Base-by-base conservation (phyloP, 2,113 vertebrate genomes). In the Columbina picui region DNA sequence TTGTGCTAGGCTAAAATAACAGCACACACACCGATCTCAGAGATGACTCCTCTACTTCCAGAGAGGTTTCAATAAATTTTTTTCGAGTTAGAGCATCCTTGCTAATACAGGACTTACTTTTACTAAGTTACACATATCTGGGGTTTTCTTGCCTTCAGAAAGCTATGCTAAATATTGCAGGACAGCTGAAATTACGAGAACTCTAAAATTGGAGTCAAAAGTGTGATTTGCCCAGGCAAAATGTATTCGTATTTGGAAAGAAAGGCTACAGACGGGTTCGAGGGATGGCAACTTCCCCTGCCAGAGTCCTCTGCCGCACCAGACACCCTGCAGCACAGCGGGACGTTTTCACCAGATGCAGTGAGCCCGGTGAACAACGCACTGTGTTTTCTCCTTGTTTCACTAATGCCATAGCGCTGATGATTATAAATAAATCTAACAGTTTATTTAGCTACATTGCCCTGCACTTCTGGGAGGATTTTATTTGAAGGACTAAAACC, bases 11-110 rank as follows among this genome's bases (percentile, higher is more conserved):
- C 34, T 60, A 22, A 52, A 75, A 9, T 2, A 68, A 27, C 4
- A 0, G 36, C 36, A n/a, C 2, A 2, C 50, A 14, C 59, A 11
- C 0, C 0, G n/a, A 47, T 14, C 59, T 73, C 70, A 11, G 3
- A 6, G 25, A 30, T 2, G 22, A 23, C 27, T 80, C 38, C n/a
- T 7, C 34, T 22, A 0, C 49, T 83, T 61, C 25, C 41, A 83
- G 11, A 68, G 6, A 75, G 9, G 3, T 49, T 88, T 43, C 43
- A 56, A 22, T 38, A 64, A 34, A 32, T 14, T 7, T 21, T 23
- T 36, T 29, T 32, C 25, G 25, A 59, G 26, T 65, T 49, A 77
- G 50, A 61, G 63, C 19, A 64, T 15, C 34, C 21, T 23, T 85
- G 34, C 17, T 91, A 41, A 36, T 39, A 64, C 14, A 65, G 36